A percentile compares a stretch with the other conserved stretches of the same genome.
These are phyloP conservation scores for Actenoides hombroni DNA, from an alignment of 2,113 vertebrate species.

Conservation along the genomic window DNA sequence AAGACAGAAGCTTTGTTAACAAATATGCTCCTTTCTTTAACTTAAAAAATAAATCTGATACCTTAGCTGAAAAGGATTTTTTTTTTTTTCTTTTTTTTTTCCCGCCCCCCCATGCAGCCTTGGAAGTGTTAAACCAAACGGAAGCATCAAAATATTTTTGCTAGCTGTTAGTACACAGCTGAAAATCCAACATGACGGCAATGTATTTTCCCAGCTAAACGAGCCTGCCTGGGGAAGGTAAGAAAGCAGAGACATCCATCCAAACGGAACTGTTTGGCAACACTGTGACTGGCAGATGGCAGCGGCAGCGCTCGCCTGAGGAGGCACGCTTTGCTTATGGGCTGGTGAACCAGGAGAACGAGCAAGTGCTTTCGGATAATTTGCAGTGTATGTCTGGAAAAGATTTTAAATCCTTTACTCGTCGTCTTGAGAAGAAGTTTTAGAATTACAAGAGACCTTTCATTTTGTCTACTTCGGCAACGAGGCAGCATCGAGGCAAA, in stretches of 20 bases:
- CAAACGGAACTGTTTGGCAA: not conserved
- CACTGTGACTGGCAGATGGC: not conserved
- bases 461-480: not conserved
- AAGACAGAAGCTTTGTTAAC: not conserved
- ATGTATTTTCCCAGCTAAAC: not conserved
- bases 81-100: not conserved
- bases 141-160: not conserved
- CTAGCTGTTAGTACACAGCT: not conserved
- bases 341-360: not conserved
- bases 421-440: not conserved
- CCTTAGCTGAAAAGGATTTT: not conserved
- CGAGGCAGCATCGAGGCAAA: not conserved
- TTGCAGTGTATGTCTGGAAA: not conserved
- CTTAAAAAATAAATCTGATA: not conserved
- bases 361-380: not conserved
- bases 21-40: not conserved
- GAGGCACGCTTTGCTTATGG: rapidly evolving
- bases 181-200: not conserved
- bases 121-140: not conserved
- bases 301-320: not conserved
- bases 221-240: not conserved
- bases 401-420: not conserved
- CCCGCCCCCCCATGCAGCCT: not conserved
- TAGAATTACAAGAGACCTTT: not conserved
- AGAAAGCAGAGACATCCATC: not conserved